phyloP scores from a whole-genome alignment of 2,113 vertebrate species.

The crab-eating macaque (Macaca fascicularis) region DNA sequence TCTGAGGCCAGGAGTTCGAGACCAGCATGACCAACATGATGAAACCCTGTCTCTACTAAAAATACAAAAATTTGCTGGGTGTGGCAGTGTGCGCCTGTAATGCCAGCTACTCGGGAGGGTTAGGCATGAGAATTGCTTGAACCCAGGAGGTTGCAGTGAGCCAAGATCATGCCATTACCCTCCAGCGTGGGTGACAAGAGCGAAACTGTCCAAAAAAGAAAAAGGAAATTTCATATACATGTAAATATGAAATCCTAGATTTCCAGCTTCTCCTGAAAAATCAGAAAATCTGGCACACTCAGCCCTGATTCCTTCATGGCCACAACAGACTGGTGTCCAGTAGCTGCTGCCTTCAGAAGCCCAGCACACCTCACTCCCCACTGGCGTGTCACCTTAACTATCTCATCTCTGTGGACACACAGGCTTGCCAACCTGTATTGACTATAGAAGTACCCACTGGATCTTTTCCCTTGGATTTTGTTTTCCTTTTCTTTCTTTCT shows the following conservation, averaged over 20 bases:
- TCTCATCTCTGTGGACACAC: neutral
- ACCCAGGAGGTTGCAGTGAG: neutral
- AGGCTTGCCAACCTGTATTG: neutral
- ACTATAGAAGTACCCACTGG: neutral
- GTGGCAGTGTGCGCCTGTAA: neutral
- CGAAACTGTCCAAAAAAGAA: neutral
- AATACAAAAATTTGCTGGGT: neutral
- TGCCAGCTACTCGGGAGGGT: neutral
- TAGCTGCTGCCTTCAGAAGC: neutral
- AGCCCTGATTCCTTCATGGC: neutral
- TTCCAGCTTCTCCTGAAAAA: conserved; percentile 13
- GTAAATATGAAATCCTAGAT: neutral
- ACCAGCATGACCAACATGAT: neutral
- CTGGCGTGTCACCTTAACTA: neutral
- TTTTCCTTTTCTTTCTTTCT: neutral
- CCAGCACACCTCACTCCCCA: neutral
- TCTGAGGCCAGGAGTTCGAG: neutral
- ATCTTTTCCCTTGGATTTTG: neutral
- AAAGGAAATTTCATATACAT: conserved; percentile 2
- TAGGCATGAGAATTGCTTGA: neutral
- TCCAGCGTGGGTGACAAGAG: neutral
- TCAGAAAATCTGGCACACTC: neutral
- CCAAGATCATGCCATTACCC: neutral
- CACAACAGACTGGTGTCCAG: neutral
- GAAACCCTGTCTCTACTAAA: neutral